Evolutionary conservation across 2,888 invertebrate species (phyloP), one percentile per base, ranked within the genome.

Genomic region (Axea sp.): DNA sequence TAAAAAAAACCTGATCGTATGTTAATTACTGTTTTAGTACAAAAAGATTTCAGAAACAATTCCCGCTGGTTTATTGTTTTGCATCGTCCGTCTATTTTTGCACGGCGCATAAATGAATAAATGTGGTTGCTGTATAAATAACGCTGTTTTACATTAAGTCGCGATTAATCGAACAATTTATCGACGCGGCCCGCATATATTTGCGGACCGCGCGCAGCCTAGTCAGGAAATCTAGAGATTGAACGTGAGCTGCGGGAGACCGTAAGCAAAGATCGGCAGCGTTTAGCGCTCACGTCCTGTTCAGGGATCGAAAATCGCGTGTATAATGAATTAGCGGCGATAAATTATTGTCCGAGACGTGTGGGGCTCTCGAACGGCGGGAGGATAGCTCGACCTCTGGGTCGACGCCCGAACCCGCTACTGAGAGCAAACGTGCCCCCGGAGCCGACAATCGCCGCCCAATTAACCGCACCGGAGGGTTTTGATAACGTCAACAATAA

Each of bases 381-480:
- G 43, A 24, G 4, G 22, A 55, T 35, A 45, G 35, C 26, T 51
- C 41, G 60, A 67, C 65, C 73, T 67, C 33, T 67, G 55, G 73
- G 73, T 73, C 73, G 73, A 73, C 73, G 73, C 15, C 67, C 73
- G 72, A 53, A 60, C 17, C 19, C 59, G 73, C 73, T 67, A 73
- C 73, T 55, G 68, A 62, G 64, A 33, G 64, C 26, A 35, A 22
- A 35, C 19, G 47, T 59, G 59, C 59, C 59, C 47, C 51, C 53
- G 57, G 49, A 68, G 74, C 35, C 65, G 76, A 83, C 83, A 84
- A 84, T 84, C 81, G 81, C 80, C 79, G 81, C 81, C 82, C 84
- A 85, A 85, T 84, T 85, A 85, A 84, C 82, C 80, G 73, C 78
- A 80, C 77, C 80, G 74, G 79, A 81, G 82, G 82, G 81, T 78